Evolutionary conservation across 2,113 vertebrate genomes (phyloP).

Genomic region (Upupa epops): DNA sequence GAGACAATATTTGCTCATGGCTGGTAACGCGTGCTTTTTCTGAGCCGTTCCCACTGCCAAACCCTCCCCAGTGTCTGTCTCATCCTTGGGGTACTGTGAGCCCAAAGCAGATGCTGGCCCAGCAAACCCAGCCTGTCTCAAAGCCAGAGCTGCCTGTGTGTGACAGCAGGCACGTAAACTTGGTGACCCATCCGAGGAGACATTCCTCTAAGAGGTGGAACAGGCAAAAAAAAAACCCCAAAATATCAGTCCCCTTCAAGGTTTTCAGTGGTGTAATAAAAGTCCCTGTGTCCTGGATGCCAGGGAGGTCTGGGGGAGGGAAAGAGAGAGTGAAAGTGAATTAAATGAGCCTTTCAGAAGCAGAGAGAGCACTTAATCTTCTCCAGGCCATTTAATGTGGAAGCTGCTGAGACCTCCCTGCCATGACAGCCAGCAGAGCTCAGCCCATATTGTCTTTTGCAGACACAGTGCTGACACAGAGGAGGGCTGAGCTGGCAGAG

Average conservation of each 20-base stretch:
- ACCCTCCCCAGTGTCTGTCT: not conserved
- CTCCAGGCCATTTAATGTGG: not conserved
- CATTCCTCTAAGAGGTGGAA: conserved; percentile 7
- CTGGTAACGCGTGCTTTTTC: not conserved
- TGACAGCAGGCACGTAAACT: conserved; percentile 8
- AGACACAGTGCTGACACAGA: not conserved
- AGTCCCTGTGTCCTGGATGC: conserved; percentile 53
- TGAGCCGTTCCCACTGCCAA: not conserved
- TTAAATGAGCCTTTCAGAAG: conserved; percentile 62
- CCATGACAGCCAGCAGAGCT: not conserved
- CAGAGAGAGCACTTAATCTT: conserved; percentile 40
- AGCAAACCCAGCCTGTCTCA: not conserved
- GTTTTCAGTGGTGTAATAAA: conserved; percentile 44
- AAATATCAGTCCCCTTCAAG: not conserved
- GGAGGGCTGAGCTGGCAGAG: not conserved
- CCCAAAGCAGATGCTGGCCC: not conserved
- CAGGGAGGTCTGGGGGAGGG: conserved; percentile 22
- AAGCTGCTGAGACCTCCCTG: not conserved
- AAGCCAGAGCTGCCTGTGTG: not conserved
- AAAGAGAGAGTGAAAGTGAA: conserved; percentile 26
- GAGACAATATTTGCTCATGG: not conserved
- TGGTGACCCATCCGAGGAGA: not conserved
- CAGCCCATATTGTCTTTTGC: not conserved
- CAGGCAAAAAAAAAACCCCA: not conserved
- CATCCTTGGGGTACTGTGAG: not conserved